These are phyloP conservation scores for Danio choprae DNA, from an alignment of 2,797 vertebrate genomes.

Conservation along the genomic window DNA sequence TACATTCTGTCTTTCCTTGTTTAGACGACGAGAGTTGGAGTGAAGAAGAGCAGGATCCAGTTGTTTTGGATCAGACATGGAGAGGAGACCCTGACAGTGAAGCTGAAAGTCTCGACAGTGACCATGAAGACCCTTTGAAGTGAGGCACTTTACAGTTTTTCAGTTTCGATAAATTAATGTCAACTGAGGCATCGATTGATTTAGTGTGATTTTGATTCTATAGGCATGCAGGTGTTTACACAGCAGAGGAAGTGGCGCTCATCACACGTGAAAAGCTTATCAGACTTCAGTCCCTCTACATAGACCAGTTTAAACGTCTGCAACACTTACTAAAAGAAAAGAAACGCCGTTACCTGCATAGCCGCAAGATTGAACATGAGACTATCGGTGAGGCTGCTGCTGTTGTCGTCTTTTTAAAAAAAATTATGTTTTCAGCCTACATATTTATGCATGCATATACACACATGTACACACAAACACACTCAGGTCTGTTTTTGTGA, in stretches of 20 bases:
- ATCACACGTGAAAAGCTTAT: constrained; percentile 97
- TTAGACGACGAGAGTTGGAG: constrained; percentile 97
- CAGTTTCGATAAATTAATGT: background rate
- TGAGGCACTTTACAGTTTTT: constrained; percentile 67
- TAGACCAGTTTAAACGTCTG: constrained; percentile 97
- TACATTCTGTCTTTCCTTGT: constrained; percentile 9
- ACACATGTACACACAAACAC: no score
- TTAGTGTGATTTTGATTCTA: background rate
- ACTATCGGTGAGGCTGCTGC: constrained; percentile 77
- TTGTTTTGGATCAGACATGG: constrained; percentile 95
- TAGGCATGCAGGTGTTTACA: constrained; percentile 96
- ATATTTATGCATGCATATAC: background rate
- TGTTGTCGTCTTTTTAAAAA: no score
- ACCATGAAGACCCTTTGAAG: constrained; percentile 98
- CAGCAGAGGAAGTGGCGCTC: constrained; percentile 95
- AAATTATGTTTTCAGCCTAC: background rate
- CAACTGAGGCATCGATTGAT: background rate
- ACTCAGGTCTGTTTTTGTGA: background rate
- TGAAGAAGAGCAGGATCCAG: constrained; percentile 88
- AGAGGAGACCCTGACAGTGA: constrained; percentile 97
- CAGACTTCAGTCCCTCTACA: constrained; percentile 95
- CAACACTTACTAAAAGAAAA: constrained; percentile 98
- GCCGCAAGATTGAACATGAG: constrained; percentile 90
- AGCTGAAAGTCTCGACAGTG: constrained; percentile 94
- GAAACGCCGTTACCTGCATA: constrained; percentile 91